Evolutionary conservation across 2,888 invertebrate genomes (phyloP).

Genomic region (Serrognathus titanus): DNA sequence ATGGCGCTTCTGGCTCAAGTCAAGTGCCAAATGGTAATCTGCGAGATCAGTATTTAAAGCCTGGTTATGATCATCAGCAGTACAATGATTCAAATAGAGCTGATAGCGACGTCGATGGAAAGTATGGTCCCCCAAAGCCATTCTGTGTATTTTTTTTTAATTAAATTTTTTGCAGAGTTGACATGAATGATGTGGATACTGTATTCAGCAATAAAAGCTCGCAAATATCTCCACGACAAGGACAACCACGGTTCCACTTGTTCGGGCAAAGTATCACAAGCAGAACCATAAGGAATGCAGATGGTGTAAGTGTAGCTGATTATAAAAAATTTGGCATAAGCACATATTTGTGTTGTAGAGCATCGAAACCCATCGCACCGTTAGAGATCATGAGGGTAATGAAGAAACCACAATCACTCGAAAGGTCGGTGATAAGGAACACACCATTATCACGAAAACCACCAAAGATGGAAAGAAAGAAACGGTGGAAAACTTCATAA

Average conservation of each 20-base stretch:
- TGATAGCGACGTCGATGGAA: constrained; percentile 57
- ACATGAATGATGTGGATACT: constrained; percentile 32
- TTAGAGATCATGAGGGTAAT: constrained; percentile 58
- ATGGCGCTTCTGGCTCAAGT: constrained; percentile 12
- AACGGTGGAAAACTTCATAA: constrained; percentile 38
- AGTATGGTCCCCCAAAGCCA: constrained; percentile 44
- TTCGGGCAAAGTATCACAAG: constrained; percentile 55
- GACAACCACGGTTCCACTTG: constrained; percentile 40
- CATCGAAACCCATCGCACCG: constrained; percentile 54
- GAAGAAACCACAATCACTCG: constrained; percentile 56
- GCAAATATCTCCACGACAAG: constrained; percentile 29
- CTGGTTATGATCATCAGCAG: constrained; percentile 44
- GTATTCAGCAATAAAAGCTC: constrained; percentile 25
- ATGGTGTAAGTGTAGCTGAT: constrained; percentile 48
- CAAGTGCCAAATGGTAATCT: constrained; percentile 37
- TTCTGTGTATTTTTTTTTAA: background rate
- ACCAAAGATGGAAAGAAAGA: constrained; percentile 41
- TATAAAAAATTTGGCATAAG: background rate
- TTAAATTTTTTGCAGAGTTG: constrained; percentile 29
- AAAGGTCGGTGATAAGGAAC: constrained; percentile 41
- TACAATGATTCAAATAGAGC: constrained; percentile 33
- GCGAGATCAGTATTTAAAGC: constrained; percentile 55
- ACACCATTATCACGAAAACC: constrained; percentile 50
- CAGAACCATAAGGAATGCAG: constrained; percentile 54
- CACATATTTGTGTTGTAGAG: constrained; percentile 36